phyloP scores from a whole-genome alignment of 1,140 invertebrate species.

The Bacillus rossius region DNA sequence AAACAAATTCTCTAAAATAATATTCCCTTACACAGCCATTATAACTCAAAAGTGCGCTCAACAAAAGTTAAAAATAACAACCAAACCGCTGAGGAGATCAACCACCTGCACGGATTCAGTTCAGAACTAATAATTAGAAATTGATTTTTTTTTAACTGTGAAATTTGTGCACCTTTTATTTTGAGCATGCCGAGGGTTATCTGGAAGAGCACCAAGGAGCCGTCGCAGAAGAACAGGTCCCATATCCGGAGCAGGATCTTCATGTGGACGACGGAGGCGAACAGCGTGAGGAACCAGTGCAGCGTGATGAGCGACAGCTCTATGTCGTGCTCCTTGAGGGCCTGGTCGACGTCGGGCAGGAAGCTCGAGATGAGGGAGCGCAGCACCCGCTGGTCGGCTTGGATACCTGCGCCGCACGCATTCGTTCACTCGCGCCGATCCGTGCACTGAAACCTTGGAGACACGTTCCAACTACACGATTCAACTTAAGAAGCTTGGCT shows the following conservation, averaged over 20 bases:
- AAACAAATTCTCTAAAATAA: no score
- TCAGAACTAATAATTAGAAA: no score
- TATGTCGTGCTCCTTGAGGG: conserved; percentile 89
- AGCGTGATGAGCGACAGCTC: conserved; percentile 94
- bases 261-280: conserved; percentile 97
- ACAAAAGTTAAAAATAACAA: no score
- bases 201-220: conserved; percentile 95
- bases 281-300: conserved; percentile 98
- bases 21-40: no score
- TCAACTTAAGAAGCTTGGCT: no score
- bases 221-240: conserved; percentile 96
- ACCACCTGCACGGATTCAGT: no score
- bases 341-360: conserved; percentile 83
- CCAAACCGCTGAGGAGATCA: no score
- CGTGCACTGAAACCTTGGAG: no score
- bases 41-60: no score
- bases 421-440: no score
- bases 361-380: conserved; percentile 85
- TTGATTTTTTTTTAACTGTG: no score
- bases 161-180: conserved; percentile 59
- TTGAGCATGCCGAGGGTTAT: conserved; percentile 92
- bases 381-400: conserved; percentile 92
- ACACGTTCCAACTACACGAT: no score
- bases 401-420: conserved; percentile 66
- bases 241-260: conserved; percentile 92